Evolutionary conservation across 2,888 invertebrate species (phyloP).

Genomic region (Thera obeliscata): DNA sequence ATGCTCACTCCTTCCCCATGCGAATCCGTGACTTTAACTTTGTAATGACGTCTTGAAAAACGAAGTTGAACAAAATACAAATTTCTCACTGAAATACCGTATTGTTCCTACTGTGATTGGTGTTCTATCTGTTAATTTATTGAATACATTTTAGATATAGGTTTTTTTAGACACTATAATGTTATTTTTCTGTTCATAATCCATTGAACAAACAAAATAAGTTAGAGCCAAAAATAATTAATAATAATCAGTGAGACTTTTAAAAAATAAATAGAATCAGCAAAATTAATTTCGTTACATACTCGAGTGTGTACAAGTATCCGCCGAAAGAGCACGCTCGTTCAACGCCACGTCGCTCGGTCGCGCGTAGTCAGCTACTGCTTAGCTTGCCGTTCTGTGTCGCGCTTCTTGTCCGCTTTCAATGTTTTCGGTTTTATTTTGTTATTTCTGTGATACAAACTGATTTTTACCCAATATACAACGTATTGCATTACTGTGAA

Average conservation of each 20-base stretch:
- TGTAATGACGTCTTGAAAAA: constrained; percentile 57
- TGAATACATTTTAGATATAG: no score
- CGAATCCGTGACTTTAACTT: constrained; percentile 69
- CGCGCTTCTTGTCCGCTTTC: constrained; percentile 86
- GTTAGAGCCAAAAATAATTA: no score
- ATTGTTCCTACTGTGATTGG: no score
- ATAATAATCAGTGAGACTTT: no score
- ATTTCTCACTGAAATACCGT: background rate
- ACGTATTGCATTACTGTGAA: constrained; percentile 71
- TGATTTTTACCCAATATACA: constrained; percentile 77
- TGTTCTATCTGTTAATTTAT: no score
- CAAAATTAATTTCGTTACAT: background rate
- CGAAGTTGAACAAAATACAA: background rate
- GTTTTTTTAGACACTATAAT: no score
- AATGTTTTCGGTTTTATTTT: constrained; percentile 85
- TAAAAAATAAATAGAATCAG: no score
- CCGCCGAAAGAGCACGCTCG: constrained; percentile 30
- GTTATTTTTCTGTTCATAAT: no score
- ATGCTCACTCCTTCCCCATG: constrained; percentile 70
- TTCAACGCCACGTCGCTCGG: constrained; percentile 70
- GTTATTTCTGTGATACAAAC: constrained; percentile 85
- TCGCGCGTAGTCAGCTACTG: constrained; percentile 87
- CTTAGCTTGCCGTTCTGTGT: constrained; percentile 88
- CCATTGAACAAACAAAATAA: no score
- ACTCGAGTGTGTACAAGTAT: background rate